Evolutionary conservation across 1,140 invertebrate species (phyloP).

Genomic region (Bombus polaris): DNA sequence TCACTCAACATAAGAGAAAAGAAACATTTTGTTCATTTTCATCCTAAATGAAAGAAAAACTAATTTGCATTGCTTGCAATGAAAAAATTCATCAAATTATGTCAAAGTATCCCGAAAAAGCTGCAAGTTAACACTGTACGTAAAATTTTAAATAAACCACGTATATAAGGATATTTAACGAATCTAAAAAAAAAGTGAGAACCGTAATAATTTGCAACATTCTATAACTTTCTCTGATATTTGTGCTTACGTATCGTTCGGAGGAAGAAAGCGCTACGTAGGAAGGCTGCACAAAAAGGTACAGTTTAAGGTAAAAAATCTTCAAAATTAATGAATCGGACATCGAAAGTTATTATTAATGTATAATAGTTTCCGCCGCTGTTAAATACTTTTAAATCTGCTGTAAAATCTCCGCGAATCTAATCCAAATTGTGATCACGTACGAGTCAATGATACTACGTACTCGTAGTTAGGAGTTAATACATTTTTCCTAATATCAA

Average conservation of each 20-base stretch:
- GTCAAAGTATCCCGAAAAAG: not conserved
- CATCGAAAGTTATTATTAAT: not conserved
- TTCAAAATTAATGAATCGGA: not conserved
- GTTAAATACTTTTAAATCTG: not conserved
- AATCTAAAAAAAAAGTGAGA: not conserved
- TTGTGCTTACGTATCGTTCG: slow-evolving; percentile 79
- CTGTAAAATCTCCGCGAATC: not conserved
- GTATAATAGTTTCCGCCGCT: not conserved
- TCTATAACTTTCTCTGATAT: slow-evolving; percentile 33
- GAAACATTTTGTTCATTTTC: not conserved
- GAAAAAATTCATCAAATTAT: not conserved
- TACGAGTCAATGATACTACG: not conserved
- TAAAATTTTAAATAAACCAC: not conserved
- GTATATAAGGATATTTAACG: not conserved
- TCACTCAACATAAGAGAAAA: not conserved
- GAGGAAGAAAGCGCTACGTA: slow-evolving; percentile 76
- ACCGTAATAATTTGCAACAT: not conserved
- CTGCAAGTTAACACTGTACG: not conserved
- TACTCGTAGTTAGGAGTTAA: too few relatives aligned
- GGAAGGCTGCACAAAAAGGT: slow-evolving; percentile 74
- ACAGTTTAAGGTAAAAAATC: slow-evolving; percentile 36
- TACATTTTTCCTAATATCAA: not conserved
- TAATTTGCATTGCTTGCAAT: not conserved
- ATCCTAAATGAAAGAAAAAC: slow-evolving; percentile 15
- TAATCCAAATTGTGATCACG: not conserved